phyloP scores from a whole-genome alignment of 2,113 vertebrate species.

The Sander lucioperca region DNA sequence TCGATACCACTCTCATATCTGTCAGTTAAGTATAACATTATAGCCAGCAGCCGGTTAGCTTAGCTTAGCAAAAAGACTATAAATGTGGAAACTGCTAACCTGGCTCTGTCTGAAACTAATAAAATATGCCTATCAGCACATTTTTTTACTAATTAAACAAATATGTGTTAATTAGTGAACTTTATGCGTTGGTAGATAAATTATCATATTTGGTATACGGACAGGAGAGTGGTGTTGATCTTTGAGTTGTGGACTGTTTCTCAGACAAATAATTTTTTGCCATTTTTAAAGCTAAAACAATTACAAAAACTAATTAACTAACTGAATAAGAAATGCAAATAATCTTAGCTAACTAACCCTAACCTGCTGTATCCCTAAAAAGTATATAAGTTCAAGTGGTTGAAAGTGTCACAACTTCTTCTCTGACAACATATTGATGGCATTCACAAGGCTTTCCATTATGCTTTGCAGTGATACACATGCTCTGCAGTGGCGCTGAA shows the following conservation, averaged over 20 bases:
- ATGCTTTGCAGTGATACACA: constrained; percentile 51
- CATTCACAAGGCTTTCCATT: constrained; percentile 57
- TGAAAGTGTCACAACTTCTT: constrained; percentile 50
- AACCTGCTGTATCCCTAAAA: background rate
- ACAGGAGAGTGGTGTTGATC: background rate
- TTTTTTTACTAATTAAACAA: background rate
- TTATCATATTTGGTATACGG: background rate
- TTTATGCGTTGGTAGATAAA: background rate
- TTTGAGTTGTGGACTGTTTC: background rate
- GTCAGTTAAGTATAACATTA: background rate
- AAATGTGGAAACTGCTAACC: background rate
- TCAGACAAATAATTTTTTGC: background rate
- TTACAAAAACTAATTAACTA: background rate
- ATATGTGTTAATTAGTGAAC: background rate
- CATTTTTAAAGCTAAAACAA: background rate
- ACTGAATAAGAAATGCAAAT: background rate
- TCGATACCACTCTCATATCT: background rate
- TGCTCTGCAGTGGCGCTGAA: constrained; percentile 52
- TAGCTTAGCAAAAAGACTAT: background rate
- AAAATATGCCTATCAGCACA: background rate
- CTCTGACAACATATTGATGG: constrained; percentile 55
- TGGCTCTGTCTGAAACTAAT: background rate
- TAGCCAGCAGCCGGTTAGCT: background rate
- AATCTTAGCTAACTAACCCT: background rate
- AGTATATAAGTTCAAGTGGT: constrained; percentile 7